Evolutionary conservation across 2,797 vertebrate species (phyloP).

Genomic region (Mycteria americana): DNA sequence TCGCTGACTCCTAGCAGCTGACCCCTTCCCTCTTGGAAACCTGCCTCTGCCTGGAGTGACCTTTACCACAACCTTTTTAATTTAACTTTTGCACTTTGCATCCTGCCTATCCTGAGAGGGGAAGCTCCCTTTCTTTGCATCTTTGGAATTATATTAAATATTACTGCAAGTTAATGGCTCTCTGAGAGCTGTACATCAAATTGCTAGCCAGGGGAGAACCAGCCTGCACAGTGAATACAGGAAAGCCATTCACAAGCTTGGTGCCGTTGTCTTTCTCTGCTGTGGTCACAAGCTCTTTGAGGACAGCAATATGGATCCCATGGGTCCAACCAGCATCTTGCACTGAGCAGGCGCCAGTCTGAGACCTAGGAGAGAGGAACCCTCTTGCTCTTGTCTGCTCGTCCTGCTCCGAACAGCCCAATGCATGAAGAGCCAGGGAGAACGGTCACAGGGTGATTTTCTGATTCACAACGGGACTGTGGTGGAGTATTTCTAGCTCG

Average conservation of each 20-base stretch:
- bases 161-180: neutral
- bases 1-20: neutral
- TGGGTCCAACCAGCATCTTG: neutral
- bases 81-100: neutral
- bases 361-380: neutral
- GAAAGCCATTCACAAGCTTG: neutral
- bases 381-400: neutral
- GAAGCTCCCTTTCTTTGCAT: neutral
- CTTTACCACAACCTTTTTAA: neutral
- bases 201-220: neutral
- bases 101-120: neutral
- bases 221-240: neutral
- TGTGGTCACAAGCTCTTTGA: neutral
- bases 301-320: neutral
- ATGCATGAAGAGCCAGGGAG: neutral
- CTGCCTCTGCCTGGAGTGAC: neutral
- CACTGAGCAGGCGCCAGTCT: neutral
- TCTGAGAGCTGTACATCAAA: neutral
- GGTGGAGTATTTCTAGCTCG: conserved; percentile 62
- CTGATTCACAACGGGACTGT: conserved; percentile 72
- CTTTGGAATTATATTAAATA: neutral
- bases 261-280: neutral
- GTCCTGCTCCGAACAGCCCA: neutral
- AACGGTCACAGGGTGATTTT: neutral
- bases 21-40: neutral